These are phyloP conservation scores for Pristionchus exspectatus DNA, from an alignment of 2,888 invertebrate genomes.

Conservation along the genomic window DNA sequence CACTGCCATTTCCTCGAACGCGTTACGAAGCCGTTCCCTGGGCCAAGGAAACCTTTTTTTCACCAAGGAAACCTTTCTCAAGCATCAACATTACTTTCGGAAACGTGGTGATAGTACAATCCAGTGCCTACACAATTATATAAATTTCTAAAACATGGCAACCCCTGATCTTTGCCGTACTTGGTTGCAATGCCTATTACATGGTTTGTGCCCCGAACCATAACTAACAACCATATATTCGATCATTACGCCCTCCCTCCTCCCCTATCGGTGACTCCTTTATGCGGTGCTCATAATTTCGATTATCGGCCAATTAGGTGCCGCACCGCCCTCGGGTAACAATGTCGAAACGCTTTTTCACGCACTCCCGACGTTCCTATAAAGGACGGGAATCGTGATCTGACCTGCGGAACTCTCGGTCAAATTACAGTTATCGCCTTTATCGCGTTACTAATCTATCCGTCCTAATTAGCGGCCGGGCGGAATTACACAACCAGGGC, in stretches of 20 bases:
- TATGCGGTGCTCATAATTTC: not conserved
- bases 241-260: not conserved
- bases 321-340: not conserved
- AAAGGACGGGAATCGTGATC: not conserved
- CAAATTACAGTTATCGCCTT: not conserved
- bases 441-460: not conserved
- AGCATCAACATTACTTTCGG: not conserved
- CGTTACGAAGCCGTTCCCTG: not conserved
- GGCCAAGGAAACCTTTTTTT: not conserved
- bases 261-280: not conserved
- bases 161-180: not conserved
- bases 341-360: constrained; percentile 8
- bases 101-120: not conserved
- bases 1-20: not conserved
- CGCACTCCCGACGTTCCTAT: not conserved
- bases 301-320: not conserved
- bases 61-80: not conserved
- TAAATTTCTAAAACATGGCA: not conserved
- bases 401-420: not conserved
- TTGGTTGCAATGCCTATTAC: not conserved
- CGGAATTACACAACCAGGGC: not conserved
- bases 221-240: not conserved
- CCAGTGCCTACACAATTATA: not conserved
- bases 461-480: not conserved
- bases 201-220: not conserved